Evolutionary conservation across 2,797 vertebrate genomes (phyloP), one percentile per base, ranked within the genome.

Genomic region (Echeneis naucrates): DNA sequence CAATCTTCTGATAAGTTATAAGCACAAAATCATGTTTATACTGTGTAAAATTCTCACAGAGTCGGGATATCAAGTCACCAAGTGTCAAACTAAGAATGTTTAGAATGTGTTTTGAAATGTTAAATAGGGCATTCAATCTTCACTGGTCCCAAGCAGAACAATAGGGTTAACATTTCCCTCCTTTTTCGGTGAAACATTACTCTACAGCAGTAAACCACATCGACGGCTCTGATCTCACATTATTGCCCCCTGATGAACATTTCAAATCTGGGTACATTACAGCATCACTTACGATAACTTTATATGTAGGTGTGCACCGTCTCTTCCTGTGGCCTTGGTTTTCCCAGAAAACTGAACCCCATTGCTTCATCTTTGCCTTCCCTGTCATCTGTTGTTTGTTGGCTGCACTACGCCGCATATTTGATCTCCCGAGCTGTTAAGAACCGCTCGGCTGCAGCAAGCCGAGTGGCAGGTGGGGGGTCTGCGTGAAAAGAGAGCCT

Each of bases 301-400:
- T 5, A 42, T 47, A 51, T 14, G 33, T 67, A 78, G 55, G n/a
- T 64, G 48, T 66, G 30, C 55, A 61, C 24, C 27, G 30, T 53
- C 44, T 78, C 45, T 50, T 78, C 38, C 40, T 19, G 21, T 48
- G 61, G 60, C 68, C 54, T 81, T 73, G 44, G 19, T 70, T 81
- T 79, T 72, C 61, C 61, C 78, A n/a, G 86, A 82, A 84, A 87
- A 60, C 12, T 13, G 58, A 88, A 74, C 68, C 44, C 19, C 19
- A 44, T 44, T 48, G 27, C 59, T 58, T 71, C 23, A 65, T 40
- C 54, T 51, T 47, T 68, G 60, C 55, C 45, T 73, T 68, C 26
- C 56, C 60, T 38, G 64, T 80, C 76, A 63, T 75, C 60, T 72
- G 51, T 56, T 66, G 42, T 12, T 23, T 62, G 24, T 73, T 60